Evolutionary conservation across 2,113 vertebrate genomes (phyloP).

Genomic region (Campylomormyrus numenius): DNA sequence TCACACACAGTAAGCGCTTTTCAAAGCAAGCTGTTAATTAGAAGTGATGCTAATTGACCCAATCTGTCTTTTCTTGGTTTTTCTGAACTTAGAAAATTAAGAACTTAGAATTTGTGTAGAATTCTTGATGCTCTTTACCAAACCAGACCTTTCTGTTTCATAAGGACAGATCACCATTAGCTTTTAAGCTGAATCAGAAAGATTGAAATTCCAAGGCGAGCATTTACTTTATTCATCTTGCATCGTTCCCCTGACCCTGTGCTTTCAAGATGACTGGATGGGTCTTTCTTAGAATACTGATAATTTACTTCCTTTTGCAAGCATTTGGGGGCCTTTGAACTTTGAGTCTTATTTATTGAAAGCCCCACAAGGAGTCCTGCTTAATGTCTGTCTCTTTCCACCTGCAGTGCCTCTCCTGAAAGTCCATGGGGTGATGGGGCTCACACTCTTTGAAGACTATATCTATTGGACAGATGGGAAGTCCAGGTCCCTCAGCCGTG

Average conservation of each 20-base stretch:
- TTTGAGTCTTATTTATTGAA: constrained; percentile 39
- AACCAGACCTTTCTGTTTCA: background rate
- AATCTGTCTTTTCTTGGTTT: background rate
- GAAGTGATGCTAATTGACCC: background rate
- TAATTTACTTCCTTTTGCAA: constrained; percentile 55
- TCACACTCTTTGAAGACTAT: constrained; percentile 93
- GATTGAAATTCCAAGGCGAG: background rate
- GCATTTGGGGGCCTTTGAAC: constrained; percentile 45
- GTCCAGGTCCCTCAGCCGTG: constrained; percentile 90
- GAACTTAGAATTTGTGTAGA: background rate
- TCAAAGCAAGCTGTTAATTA: background rate
- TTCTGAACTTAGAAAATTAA: no score
- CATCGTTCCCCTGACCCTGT: background rate
- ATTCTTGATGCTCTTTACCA: background rate
- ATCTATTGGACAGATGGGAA: constrained; percentile 98
- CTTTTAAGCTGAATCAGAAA: background rate
- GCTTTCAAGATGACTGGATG: constrained; percentile 35
- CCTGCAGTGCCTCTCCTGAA: constrained; percentile 79
- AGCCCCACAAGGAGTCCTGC: constrained; percentile 22
- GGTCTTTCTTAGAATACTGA: constrained; percentile 41
- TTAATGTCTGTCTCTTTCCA: constrained; percentile 34
- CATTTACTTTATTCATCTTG: background rate
- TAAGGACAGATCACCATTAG: background rate
- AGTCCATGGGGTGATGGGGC: constrained; percentile 85
- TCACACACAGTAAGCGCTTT: background rate